phyloP scores from a whole-genome alignment of 2,797 vertebrate species.

The Hafferia zeledoni region DNA sequence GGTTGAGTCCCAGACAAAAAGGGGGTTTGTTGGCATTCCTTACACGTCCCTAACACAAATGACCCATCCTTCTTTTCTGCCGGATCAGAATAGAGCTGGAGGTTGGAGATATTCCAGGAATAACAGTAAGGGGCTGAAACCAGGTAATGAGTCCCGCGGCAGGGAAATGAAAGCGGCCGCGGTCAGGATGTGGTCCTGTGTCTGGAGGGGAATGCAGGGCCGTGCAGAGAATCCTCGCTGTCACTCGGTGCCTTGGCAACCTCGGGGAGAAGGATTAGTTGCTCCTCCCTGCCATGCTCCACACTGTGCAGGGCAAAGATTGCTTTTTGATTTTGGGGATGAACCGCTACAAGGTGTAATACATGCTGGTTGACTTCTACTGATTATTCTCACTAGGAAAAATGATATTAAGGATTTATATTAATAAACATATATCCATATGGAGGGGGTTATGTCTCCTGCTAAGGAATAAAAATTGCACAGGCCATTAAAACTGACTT shows the following conservation, averaged over 20 bases:
- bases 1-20: not conserved
- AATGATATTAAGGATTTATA: slow-evolving; percentile 54
- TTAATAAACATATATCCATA: slow-evolving; percentile 62
- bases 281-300: not conserved
- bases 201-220: not conserved
- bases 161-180: not conserved
- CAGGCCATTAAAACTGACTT: slow-evolving; percentile 60
- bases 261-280: not conserved
- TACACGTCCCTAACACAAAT: not conserved
- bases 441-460: slow-evolving; percentile 46
- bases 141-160: not conserved
- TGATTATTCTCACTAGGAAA: slow-evolving; percentile 13
- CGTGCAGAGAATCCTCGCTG: not conserved
- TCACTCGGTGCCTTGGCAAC: not conserved
- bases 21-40: not conserved
- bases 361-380: not conserved
- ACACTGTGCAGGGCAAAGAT: not conserved
- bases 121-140: not conserved
- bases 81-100: not conserved
- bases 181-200: not conserved
- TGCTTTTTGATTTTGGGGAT: not conserved
- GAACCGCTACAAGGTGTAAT: not conserved
- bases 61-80: not conserved
- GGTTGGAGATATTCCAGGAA: not conserved
- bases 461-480: slow-evolving; percentile 52